Evolutionary conservation across 2,888 invertebrate genomes (phyloP), one percentile per base, ranked within the genome.

Genomic region (Ichneumon xanthorius): DNA sequence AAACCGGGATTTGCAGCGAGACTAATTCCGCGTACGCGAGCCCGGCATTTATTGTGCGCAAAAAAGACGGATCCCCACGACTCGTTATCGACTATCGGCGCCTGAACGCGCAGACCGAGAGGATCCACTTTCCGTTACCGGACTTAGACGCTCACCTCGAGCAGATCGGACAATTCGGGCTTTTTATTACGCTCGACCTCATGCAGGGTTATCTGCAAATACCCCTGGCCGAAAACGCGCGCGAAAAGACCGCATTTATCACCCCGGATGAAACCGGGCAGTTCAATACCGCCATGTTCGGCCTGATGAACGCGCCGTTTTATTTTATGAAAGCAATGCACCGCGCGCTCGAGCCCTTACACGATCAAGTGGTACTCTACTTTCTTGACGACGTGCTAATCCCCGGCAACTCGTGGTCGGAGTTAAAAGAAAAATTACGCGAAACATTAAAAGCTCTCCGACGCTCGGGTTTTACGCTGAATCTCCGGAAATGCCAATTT

Each of bases 251-350:
- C 26, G 26, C 26, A 26, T 26, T 26, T 26, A 26, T 26, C 26
- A 26, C 26, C 26, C 26, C 26, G 26, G 26, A 26, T 26, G 26
- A 26, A 26, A 26, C 26, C 0, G 33, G 19, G 19, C 19, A 19
- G 58, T 16, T 81, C 68, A 26, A 26, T 26, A 26, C 26, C 26
- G 26, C 26, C 26, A 26, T 26, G 26, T 26, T 26, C 26, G 26
- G 26, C 26, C 26, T 26, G 1, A 26, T 26, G 14, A 91, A 91
- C 70, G 88, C 90, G 0, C 88, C 89, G 4, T 82, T 84, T 9
- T 89, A 88, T n/a, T 92, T 90, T 77, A 63, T 65, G 26, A 85
- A 85, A n/a, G 55, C 70, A 2, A 85, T 85, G 79, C 65, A 82
- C 6, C 53, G 67, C 30, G 79, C 82, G 0, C 65, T 85, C 40